Evolutionary conservation across 2,797 vertebrate genomes (phyloP).

Genomic region (Sebastes nivosus): DNA sequence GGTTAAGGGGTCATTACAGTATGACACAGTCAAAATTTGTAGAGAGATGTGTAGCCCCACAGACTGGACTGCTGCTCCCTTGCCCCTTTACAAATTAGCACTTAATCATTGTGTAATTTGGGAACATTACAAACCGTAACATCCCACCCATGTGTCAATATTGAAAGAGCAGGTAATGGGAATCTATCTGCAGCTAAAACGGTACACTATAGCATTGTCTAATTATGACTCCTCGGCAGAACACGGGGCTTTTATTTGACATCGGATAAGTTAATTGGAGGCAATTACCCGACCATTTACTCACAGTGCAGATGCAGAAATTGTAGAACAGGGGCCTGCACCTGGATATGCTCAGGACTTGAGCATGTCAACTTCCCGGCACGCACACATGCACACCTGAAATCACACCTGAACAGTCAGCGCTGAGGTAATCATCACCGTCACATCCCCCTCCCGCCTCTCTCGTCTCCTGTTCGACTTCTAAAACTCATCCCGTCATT

Average conservation of each 20-base stretch:
- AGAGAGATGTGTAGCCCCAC: constrained; percentile 20
- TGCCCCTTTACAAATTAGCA: constrained; percentile 13
- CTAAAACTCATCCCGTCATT: constrained; percentile 70
- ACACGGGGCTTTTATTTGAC: constrained; percentile 56
- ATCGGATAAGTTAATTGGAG: constrained; percentile 70
- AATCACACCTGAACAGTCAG: constrained; percentile 55
- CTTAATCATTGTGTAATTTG: constrained; percentile 1
- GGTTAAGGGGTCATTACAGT: constrained; percentile 48
- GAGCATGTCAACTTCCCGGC: constrained; percentile 39
- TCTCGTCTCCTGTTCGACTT: constrained; percentile 42
- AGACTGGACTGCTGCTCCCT: background rate
- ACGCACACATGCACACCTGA: constrained; percentile 42
- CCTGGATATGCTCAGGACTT: constrained; percentile 57
- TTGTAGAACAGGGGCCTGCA: constrained; percentile 42
- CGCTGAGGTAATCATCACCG: constrained; percentile 61
- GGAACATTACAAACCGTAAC: background rate
- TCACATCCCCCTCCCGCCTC: constrained; percentile 17
- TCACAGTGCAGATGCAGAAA: constrained; percentile 55
- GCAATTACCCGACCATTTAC: constrained; percentile 59
- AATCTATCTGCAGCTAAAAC: constrained; percentile 48
- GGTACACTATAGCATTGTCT: constrained; percentile 32
- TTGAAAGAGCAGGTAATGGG: constrained; percentile 47
- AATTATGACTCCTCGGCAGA: constrained; percentile 52
- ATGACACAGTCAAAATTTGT: constrained; percentile 41
- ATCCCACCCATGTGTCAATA: background rate